Evolutionary conservation across 1,140 invertebrate species (phyloP), one percentile per base, ranked within the genome.

Genomic region (Drosophila pachea): DNA sequence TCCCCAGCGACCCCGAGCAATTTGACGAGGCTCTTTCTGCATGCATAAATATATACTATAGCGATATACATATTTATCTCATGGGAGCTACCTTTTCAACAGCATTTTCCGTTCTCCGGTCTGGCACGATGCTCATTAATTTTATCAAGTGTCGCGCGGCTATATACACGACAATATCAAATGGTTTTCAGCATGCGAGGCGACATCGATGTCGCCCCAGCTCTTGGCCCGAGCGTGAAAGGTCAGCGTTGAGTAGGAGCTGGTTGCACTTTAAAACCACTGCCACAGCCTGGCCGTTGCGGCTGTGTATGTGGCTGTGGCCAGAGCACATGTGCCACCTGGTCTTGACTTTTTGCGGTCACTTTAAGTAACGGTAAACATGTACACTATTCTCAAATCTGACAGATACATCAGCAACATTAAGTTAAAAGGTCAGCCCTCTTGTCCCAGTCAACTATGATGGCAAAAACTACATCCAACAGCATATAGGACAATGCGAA

Each of bases 141-240:
- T 71, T 67, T 61, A 67, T 61, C 63, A 71, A 71, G 56, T 71
- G 68, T 67, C 64, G 56, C 64, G 56, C 62, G 48, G 42, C 48
- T 29, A 50, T 53, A 60, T 54, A 48, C 50, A 48, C 47, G 62
- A 60, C 40, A 29, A 38, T 67, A 67, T 67, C 68, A 71, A 71
- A 60, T 71, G 63, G 54, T 59, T 67, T 42, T 59, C 42, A 54
- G 12, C 63, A 60, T 50, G 63, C 50, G 31, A 42, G 36, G 29
- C 42, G 49, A 71, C 55, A 48, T 29, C 63, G 35, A 14, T 7
- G 29, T 45, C 36, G 40, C 55, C 52, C 31, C 22, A 49, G 9
- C 50, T n/a, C 35, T 36, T 35, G 42, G 50, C n/a, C 40, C 54
- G 12, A 47, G 45, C 47, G 43, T 45, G 36, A 72, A 72, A 72